Evolutionary conservation across 2,888 invertebrate species (phyloP).

Genomic region (Cephus sareptanus): DNA sequence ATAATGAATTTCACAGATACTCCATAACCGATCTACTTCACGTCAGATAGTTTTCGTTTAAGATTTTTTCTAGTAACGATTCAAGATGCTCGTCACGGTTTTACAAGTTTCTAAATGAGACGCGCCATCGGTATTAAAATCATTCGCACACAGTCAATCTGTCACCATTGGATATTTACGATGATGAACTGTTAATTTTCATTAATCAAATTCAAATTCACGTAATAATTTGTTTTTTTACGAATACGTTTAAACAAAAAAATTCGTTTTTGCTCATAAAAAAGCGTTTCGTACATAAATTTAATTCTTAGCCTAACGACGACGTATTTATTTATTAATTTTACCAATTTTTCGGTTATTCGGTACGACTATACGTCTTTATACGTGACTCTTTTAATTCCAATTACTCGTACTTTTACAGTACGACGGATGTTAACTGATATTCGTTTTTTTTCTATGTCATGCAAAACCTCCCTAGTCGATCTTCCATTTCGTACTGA

Average conservation of each 20-base stretch:
- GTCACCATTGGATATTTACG: no score
- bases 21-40: background rate
- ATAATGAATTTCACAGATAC: background rate
- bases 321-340: background rate
- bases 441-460: background rate
- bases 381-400: no score
- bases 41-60: background rate
- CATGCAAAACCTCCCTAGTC: background rate
- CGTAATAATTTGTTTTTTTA: no score
- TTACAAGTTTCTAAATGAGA: background rate
- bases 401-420: background rate
- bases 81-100: background rate
- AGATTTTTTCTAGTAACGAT: background rate
- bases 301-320: background rate
- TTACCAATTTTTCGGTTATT: background rate
- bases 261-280: no score
- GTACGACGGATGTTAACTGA: background rate
- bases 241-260: no score
- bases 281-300: no score
- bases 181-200: no score
- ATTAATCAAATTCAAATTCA: no score
- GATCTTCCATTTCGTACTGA: constrained; percentile 10
- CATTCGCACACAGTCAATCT: no score
- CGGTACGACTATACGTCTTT: no score
- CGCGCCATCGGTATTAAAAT: no score